Evolutionary conservation across 1,140 invertebrate species (phyloP), one percentile per base, ranked within the genome.

Genomic region (Vanessa atalanta): DNA sequence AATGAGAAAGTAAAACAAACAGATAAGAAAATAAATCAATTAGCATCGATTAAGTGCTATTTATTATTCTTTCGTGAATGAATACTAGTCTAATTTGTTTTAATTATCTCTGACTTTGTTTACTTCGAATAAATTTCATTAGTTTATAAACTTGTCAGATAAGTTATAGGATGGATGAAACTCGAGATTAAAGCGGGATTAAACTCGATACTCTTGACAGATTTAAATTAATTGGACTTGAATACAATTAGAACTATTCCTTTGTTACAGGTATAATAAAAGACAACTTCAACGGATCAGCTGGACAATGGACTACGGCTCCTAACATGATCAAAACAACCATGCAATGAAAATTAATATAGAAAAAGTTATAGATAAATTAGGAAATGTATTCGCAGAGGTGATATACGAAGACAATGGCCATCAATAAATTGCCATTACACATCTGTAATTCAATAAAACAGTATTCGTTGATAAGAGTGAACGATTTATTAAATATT

Each of bases 371-470:
- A 65, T 65, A 61, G 47, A 78, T 74, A 70, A 78, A 31, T 37
- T 61, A 60, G 86, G 85, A 84, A 85, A 92, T 91, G 90, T 86
- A 77, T 88, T 72, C 82, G 68, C 80, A 85, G 74, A 93, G 89
- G 86, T 93, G 91, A 93, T 90, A 90, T 87, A 82, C 57, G 82
- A 84, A 82, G 78, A 91, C 86, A 83, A 91, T 91, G 91, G 91
- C 89, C 72, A 77, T 78, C 75, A 77, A 90, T 68, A 88, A 85
- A 87, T 78, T 91, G 85, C 88, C 87, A 83, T 79, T 91, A 82
- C 89, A 91, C 70, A 84, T 91, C 78, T 91, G 89, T 77, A 93
- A 93, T 79, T 91, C 89, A 73, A 91, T 93, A 82, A 93, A 93
- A 83, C 88, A 91, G 79, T 92, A 91, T 76, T 80, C 75, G 55